Base-by-base conservation (phyloP, 2,888 invertebrate genomes). In the Hypolimnas misippus region DNA sequence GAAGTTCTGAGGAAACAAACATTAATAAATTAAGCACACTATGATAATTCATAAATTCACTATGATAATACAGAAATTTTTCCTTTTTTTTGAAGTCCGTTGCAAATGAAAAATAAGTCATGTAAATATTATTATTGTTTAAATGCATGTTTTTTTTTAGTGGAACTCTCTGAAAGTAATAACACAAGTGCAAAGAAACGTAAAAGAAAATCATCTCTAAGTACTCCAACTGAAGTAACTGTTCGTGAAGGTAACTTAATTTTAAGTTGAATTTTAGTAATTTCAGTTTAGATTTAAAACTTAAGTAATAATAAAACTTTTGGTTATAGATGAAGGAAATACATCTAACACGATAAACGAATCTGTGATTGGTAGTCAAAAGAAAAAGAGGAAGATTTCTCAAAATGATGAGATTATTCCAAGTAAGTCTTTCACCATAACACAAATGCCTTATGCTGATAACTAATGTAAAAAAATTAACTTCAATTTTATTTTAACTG, bases 131-230 rank as follows among this genome's bases (percentile, higher is more conserved):
- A 3, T 21, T 12, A 21, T 10, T 21, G 16, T 35, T n/a, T 38
- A 12, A 12, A 46, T 31, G 17, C 17, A n/a, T 42, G 1, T 51
- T 7, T n/a, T 59, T 44, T 53, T 54, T 29, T 46, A 57, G 63
- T 19, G 7, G 62, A 62, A 25, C 19, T 42, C 21, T 1, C 42
- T 6, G 59, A 52, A 25, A 52, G 44, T 14, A 56, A 51, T 44
- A 42, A 63, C 35, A 56, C 57, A 5, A 65, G 55, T 61, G 70
- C 73, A 3, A 81, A 79, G 59, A 77, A 78, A 70, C 77, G 81
- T 46, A 81, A 81, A 65, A 70, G 80, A 42, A 76, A 73, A 33
- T 70, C 72, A 7, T 78, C 79, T 5, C 62, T 12, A n/a, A 38
- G 66, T 14, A 63, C 70, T 49, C 55, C 35, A 38, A 38, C 53